Conservation (phyloP, 2,797 vertebrate species). For the Pseudochirops cupreus region DNA sequence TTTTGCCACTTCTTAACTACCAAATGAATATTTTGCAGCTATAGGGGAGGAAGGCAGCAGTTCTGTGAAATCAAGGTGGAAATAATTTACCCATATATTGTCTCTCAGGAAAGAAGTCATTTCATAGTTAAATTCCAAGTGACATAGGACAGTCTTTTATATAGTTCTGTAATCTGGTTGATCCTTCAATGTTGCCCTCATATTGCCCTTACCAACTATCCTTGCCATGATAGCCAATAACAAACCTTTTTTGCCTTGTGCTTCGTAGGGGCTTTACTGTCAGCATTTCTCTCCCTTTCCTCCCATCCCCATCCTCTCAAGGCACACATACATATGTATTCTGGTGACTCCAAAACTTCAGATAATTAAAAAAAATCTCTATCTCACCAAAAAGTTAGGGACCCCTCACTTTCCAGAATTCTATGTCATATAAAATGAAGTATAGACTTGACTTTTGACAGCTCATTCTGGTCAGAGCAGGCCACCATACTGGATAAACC, state of each 20-base stretch:
- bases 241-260: not conserved
- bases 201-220: not conserved
- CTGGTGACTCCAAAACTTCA: not conserved
- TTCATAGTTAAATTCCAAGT: not conserved
- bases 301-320: not conserved
- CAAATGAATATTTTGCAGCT: not conserved
- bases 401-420: not conserved
- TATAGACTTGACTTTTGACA: not conserved
- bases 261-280: not conserved
- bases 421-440: not conserved
- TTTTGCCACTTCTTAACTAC: not conserved
- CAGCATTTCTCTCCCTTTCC: not conserved
- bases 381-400: not conserved
- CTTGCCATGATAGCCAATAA: not conserved
- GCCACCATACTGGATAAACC: not conserved
- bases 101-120: not conserved
- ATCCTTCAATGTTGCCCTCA: not conserved
- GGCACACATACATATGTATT: too few species aligned
- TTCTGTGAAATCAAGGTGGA: not conserved
- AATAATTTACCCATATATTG: conserved; percentile 6
- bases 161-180: not conserved
- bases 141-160: not conserved
- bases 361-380: not conserved
- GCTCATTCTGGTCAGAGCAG: not conserved
- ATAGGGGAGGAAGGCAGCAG: not conserved